These are phyloP conservation scores for Platerodrilus igneus DNA, from an alignment of 2,888 invertebrate species.

Conservation along the genomic window DNA sequence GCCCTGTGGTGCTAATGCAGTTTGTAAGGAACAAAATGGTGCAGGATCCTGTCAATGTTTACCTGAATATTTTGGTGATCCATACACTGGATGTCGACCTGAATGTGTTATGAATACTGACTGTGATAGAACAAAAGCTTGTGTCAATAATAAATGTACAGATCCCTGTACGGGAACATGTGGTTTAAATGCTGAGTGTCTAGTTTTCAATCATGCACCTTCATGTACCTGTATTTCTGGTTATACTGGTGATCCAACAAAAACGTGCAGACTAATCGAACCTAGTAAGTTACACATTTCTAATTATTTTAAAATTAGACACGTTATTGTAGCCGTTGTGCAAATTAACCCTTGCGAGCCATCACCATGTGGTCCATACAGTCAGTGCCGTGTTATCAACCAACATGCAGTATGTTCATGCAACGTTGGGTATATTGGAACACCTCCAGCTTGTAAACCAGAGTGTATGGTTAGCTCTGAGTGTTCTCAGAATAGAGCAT, in stretches of 20 bases:
- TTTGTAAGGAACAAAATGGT: slow-evolving; percentile 60
- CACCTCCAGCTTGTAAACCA: slow-evolving; percentile 61
- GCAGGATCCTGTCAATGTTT: slow-evolving; percentile 63
- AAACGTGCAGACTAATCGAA: slow-evolving; percentile 43
- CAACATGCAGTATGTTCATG: slow-evolving; percentile 62
- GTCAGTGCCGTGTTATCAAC: slow-evolving; percentile 59
- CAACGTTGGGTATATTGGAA: slow-evolving; percentile 57
- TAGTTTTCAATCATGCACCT: slow-evolving; percentile 63
- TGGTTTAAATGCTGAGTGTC: slow-evolving; percentile 56
- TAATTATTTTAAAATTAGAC: slow-evolving; percentile 19
- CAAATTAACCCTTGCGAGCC: slow-evolving; percentile 58
- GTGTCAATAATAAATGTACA: slow-evolving; percentile 62
- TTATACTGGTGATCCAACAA: slow-evolving; percentile 59
- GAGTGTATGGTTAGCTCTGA: slow-evolving; percentile 65
- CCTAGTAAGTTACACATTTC: slow-evolving; percentile 39
- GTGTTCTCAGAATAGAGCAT: slow-evolving; percentile 60
- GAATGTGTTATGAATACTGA: slow-evolving; percentile 65
- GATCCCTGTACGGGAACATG: slow-evolving; percentile 58
- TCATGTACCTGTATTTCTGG: slow-evolving; percentile 59
- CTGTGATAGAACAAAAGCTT: slow-evolving; percentile 59
- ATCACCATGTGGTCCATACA: slow-evolving; percentile 65
- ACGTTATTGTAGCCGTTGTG: too few species aligned
- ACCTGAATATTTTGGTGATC: slow-evolving; percentile 61
- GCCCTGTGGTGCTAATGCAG: slow-evolving; percentile 64
- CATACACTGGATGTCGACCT: slow-evolving; percentile 62